Evolutionary conservation across 2,888 invertebrate species (phyloP), one percentile per base, ranked within the genome.

Genomic region (Xestobium rufovillosum): DNA sequence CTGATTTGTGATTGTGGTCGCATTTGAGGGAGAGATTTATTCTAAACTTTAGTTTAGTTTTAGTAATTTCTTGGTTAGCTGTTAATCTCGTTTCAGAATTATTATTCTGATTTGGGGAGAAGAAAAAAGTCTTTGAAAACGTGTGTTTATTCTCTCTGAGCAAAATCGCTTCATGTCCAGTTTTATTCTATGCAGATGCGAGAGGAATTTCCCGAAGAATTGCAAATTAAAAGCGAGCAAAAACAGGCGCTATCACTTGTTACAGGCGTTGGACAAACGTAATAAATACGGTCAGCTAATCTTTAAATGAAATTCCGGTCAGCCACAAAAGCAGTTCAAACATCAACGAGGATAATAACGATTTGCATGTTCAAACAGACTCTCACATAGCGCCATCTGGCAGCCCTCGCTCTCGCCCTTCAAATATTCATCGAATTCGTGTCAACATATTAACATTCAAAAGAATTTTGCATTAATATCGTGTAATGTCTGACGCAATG

Each of bases 261-360:
- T 50, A 44, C 51, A 50, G 52, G 46, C 49, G 42, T 45, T 43
- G 51, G 33, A 41, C 53, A 57, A 57, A 57, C 54, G 54, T 47
- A 42, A 59, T 59, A 59, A 59, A 59, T 59, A 57, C 42, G 47
- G 40, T 49, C 44, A 45, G 47, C 49, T 59, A 59, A 60, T 59
- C 58, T 58, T 58, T 44, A 50, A 55, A 56, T 55, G 56, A 53
- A 52, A 56, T 56, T 56, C 55, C 52, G 56, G 53, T 57, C 55
- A 55, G 47, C 45, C 40, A 41, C 23, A 33, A n/a, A 11, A 26
- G 29, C 31, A 30, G 13, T 30, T 30, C 30, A 14, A 14, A 30
- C 14, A 14, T 14, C 13, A 9, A 11, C 26, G 26, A 3, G 26
- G 26, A 10, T 12, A 13, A n/a, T 29, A 11, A 11, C 47, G 39